Conservation (phyloP, 2,888 invertebrate species). For the Euzetes globulus region DNA sequence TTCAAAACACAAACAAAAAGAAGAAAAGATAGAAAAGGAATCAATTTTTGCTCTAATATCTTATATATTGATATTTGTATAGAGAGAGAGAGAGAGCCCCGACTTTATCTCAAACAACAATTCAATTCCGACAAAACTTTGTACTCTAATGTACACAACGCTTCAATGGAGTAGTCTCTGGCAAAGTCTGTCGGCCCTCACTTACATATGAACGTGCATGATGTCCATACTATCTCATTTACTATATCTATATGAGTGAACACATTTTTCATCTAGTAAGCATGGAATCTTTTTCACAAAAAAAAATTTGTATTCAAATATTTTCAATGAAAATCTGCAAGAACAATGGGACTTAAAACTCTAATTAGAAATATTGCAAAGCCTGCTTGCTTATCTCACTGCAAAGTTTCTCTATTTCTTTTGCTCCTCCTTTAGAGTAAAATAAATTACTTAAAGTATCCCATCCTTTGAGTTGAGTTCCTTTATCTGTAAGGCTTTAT, state of each 20-base stretch:
- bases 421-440: not conserved
- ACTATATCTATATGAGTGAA: too few species aligned
- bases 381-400: not conserved
- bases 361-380: not conserved
- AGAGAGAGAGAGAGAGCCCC: conserved; percentile 14
- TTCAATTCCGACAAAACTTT: conserved; percentile 3
- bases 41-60: conserved; percentile 8
- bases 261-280: too few species aligned
- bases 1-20: conserved; percentile 12
- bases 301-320: too few species aligned
- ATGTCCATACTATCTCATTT: too few species aligned
- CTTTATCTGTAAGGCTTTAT: not conserved
- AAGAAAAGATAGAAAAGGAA: not conserved
- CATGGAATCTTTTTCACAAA: too few species aligned
- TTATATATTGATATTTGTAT: conserved; percentile 14
- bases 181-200: too few species aligned
- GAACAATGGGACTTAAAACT: too few species aligned
- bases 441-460: not conserved
- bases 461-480: not conserved
- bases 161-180: not conserved
- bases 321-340: too few species aligned
- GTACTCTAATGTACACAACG: not conserved
- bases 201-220: too few species aligned
- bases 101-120: not conserved
- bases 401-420: not conserved